These are phyloP conservation scores for Hirtodrosophila alboralis DNA, from an alignment of 2,888 invertebrate species.

Conservation along the genomic window DNA sequence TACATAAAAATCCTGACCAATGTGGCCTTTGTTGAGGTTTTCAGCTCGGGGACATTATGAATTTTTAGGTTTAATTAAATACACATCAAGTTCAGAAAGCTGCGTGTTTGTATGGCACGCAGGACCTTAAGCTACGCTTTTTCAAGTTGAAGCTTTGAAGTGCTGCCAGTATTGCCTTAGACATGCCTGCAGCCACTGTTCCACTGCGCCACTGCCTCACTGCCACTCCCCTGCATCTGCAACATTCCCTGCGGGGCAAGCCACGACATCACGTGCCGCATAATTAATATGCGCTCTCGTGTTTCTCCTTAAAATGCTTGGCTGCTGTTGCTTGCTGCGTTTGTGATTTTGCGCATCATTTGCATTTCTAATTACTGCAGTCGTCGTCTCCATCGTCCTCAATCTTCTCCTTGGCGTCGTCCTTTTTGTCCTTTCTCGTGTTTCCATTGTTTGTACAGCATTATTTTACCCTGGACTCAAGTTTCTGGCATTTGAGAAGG, in stretches of 20 bases:
- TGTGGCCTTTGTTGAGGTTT: constrained; percentile 23
- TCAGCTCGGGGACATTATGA: constrained; percentile 8
- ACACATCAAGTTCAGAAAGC: constrained; percentile 34
- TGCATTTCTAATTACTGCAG: constrained; percentile 70
- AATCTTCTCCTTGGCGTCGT: constrained; percentile 1
- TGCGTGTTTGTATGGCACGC: constrained; percentile 30
- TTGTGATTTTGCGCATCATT: constrained; percentile 53
- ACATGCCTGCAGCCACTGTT: too few relatives aligned
- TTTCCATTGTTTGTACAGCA: constrained; percentile 34
- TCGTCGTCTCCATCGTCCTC: constrained; percentile 16
- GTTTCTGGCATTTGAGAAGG: constrained; percentile 13
- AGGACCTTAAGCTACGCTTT: constrained; percentile 22
- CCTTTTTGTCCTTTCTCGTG: constrained; percentile 10
- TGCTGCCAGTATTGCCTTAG: constrained; percentile 5
- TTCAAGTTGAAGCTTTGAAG: constrained; percentile 38
- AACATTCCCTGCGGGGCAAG: not conserved
- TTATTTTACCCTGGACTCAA: constrained; percentile 28
- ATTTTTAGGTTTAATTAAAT: constrained; percentile 49
- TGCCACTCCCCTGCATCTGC: too few relatives aligned
- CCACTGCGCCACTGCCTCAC: too few relatives aligned
- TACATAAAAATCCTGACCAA: constrained; percentile 4
- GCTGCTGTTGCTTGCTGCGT: constrained; percentile 28
- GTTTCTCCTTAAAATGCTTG: constrained; percentile 5
- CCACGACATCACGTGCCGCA: constrained; percentile 34
- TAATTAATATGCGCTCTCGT: constrained; percentile 52